Base-by-base conservation (phyloP, 1,140 invertebrate genomes). In the Aphelenchoides besseyi region DNA sequence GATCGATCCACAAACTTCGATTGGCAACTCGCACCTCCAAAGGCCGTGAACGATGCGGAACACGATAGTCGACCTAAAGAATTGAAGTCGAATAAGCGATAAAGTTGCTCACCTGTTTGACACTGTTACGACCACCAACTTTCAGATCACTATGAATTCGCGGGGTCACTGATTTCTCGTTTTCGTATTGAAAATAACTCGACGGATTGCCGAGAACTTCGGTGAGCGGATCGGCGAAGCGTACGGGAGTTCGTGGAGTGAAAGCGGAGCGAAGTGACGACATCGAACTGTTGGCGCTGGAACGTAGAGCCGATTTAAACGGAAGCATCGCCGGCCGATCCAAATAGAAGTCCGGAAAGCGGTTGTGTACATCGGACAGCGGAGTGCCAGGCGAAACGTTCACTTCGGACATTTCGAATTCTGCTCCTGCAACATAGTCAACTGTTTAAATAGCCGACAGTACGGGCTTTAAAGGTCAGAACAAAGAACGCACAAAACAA, bases 31-130 rank as follows among this genome's bases (percentile, higher is more conserved):
- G 28, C 16, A 72, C 70, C 48, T 72, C 70, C 71, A 72, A 35
- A n/a, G 70, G 70, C 1, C 69, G 69, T 29, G 18, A 26, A 35
- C 26, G 23, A 35, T 72, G 37, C 3, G 70, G 70, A 12, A 72
- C 32, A 16, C 70, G 71, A 71, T 72, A 72, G 41, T 72, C 70
- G 5, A 72, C 71, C 70, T 72, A 69, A 59, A 66, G n/a, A n/a
- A n/a, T n/a, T n/a, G n/a, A n/a, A n/a, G n/a, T n/a, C n/a, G n/a
- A n/a, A n/a, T n/a, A n/a, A n/a, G n/a, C n/a, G n/a, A n/a, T n/a
- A n/a, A n/a, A n/a, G n/a, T n/a, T 16, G 5, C 55, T 59, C 18
- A 59, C 55, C 23, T 59, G 55, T 18, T 59, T 5, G 18, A 59
- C 55, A 33, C 55, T 59, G 55, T 59, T 59, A 8, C 23, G 5